Base-by-base conservation (phyloP, 1,140 invertebrate genomes). In the Catajapyx aquilonaris region DNA sequence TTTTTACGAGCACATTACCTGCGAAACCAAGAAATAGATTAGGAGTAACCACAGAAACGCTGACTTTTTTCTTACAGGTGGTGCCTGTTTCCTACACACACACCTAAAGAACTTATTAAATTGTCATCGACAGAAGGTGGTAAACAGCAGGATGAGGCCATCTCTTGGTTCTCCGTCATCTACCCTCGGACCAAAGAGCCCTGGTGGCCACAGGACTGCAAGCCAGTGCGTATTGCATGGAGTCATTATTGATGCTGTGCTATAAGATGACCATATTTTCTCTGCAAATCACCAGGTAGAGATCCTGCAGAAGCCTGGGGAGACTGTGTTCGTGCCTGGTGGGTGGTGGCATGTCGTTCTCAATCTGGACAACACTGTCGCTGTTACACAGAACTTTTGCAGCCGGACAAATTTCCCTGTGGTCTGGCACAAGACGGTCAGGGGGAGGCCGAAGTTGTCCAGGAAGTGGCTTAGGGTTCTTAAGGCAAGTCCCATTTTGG, bases 291-390 rank as follows among this genome's bases (percentile, higher is more conserved):
- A n/a, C n/a, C n/a, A 80, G 73, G 72, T 97, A 40, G 91, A 97
- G 64, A 87, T 96, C 47, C 59, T 97, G n/a, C 94, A 98, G 57
- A 71, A 74, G 46, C 88, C 93, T 28, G 93, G 93, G 21, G 94
- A 98, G 55, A 95, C 91, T 4, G 90, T 98, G 16, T 98, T 96
- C 67, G 90, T 98, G 31, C 94, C 94, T 17, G 87, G 84, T 17
- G 87, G 87, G 2, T 91, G 84, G 84, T 98, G 94, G 94, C 94
- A 98, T 60, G 93, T 98, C 23, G 94, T 98, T 13, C 61, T 98
- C 5, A 98, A 98, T 62, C 59, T 97, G 34, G 87, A 95, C 46
- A 74, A 81, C 40, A 97, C 93, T 1, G 76, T 97, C 35, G 94
- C 94, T 23, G 81, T 98, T 0, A 98, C 94, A 1, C 93, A 98